Evolutionary conservation across 2,113 vertebrate genomes (phyloP), one percentile per base, ranked within the genome.

Genomic region (Brachionichthys hirsutus): DNA sequence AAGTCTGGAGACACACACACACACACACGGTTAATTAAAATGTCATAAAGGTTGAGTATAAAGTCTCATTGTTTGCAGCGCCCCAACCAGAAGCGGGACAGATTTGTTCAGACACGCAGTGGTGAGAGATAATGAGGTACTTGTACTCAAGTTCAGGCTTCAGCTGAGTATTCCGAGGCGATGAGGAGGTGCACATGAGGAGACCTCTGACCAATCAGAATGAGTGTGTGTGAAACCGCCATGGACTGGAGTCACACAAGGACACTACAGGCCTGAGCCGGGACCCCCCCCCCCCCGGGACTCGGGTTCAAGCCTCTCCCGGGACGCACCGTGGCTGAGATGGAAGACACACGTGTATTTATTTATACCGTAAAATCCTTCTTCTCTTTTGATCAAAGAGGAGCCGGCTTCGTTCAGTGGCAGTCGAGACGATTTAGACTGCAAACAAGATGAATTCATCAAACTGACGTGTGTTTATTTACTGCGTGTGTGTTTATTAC

Each of bases 21-120:
- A 43, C 45, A 43, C 63, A 57, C 46, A 17, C 63, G 48, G 40
- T 53, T 58, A 53, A 59, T 53, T 68, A 53, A 58, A 67, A 41
- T 17, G 47, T 9, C 14, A 30, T 16, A 44, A 67, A 67, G 54
- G 38, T 67, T 22, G 20, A 50, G 45, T 2, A 19, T 10, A 58
- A 51, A 44, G 54, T 41, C 30, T 54, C 0, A 12, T 43, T 51
- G 38, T 61, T 15, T 9, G n/a, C 11, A 30, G 14, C 9, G 35
- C 12, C 15, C 48, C 15, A 10, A 18, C 36, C 11, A 19, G 35
- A 47, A 30, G 8, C 24, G 8, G 24, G 4, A 4, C 8, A 8
- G 24, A 30, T 30, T 8, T 30, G 24, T 30, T 30, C 24, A 30
- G 24, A 30, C 24, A 30, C 24, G 8, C 24, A 30, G 24, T 30